Evolutionary conservation across 2,888 invertebrate species (phyloP), one percentile per base, ranked within the genome.

Genomic region (Hemicrepidius hirtus): DNA sequence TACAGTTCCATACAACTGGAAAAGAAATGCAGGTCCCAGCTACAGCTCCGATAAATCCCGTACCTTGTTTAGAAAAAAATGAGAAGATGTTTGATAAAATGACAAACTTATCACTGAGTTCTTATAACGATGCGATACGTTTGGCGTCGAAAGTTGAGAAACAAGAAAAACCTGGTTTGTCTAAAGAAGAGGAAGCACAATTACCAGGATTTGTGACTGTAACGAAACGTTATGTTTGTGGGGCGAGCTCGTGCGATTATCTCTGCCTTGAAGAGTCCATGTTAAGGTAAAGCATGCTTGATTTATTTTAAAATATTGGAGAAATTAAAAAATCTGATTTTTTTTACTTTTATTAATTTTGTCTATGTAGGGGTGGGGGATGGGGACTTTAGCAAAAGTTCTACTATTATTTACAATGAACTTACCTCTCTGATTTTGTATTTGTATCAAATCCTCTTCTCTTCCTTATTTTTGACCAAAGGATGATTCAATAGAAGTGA

Each of bases 1-100:
- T 96, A 72, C 90, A 90, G 77, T 85, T 90, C 73, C 95, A 96
- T 83, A 86, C 87, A 9, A 89, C 88, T 10, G 88, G 90, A 63
- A 90, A 90, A 76, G 84, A 88, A 0, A 91, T 90, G 7, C 90
- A 92, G 0, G 88, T 88, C 63, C 91, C 94, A 0, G 89, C 89
- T 65, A 90, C 89, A 0, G 92, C 92, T 12, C 94, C 94, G 0
- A 92, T 95, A 0, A 95, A 95, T 87, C 95, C 95, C 0, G 95
- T 95, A 5, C 94, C 94, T 0, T 94, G 93, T 82, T 86, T 95
- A 40, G 93, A 93, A 77, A 91, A 92, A 44, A 92, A 92, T 76
- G 94, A 95, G 82, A 91, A 90, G 77, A 94, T 95, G 89, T 95
- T 95, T 81, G 95, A 95, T 83, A 94, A 92, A 83, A 95, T 95